Conservation (phyloP, 1,140 invertebrate species). For the Argopecten irradians region DNA sequence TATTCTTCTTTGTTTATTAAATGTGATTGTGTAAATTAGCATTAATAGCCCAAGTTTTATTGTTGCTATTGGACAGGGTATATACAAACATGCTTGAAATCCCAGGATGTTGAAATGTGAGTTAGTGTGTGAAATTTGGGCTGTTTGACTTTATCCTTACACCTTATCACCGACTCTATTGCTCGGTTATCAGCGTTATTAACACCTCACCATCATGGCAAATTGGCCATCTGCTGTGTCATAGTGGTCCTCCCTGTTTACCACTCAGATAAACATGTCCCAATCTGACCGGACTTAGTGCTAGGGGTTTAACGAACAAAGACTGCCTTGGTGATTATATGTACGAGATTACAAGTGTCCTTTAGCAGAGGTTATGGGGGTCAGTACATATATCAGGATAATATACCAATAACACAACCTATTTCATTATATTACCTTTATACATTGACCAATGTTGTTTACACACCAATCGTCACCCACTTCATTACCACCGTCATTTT, state of each 20-base stretch:
- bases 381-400: background rate
- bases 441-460: background rate
- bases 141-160: background rate
- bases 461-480: background rate
- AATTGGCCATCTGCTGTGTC: background rate
- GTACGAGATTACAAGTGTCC: constrained; percentile 4
- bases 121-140: background rate
- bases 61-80: background rate
- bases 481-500: background rate
- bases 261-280: background rate
- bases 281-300: background rate
- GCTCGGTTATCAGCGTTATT: background rate
- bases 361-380: background rate
- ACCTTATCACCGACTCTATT: background rate
- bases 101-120: background rate
- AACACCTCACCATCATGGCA: constrained; percentile 3
- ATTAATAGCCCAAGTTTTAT: background rate
- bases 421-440: background rate
- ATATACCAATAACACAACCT: background rate
- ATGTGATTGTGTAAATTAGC: background rate
- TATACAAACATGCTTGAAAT: background rate
- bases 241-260: background rate
- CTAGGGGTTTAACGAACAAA: background rate
- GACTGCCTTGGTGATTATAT: background rate
- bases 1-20: too few relatives aligned